Conservation (phyloP, 2,888 invertebrate genomes). For the Rhagium mordax region DNA sequence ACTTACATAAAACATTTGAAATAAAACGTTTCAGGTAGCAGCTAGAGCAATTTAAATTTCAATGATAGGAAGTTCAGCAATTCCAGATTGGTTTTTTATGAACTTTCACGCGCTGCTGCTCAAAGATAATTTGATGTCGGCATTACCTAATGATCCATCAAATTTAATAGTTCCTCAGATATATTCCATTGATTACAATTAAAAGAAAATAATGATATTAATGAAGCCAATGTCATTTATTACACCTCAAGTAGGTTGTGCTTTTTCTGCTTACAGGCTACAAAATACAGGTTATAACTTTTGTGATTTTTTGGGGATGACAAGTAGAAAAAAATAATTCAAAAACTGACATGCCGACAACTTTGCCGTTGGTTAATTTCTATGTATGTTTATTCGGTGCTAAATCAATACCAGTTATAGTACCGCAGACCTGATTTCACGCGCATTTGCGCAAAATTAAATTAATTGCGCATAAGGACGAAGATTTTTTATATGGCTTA, state of each 20-base stretch:
- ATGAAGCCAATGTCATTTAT: neutral
- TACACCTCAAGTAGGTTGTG: neutral
- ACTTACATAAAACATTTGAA: neutral
- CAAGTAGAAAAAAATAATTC: too few species aligned
- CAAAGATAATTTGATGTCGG: neutral
- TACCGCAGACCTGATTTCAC: too few species aligned
- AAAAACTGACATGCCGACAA: too few species aligned
- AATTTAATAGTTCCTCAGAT: conserved; percentile 3
- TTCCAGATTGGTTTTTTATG: neutral
- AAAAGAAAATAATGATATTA: neutral
- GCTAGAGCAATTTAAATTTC: neutral
- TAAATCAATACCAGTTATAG: too few species aligned
- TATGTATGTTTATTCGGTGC: too few species aligned
- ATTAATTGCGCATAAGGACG: too few species aligned
- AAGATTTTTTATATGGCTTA: too few species aligned
- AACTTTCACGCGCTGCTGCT: neutral
- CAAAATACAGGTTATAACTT: too few species aligned
- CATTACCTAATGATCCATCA: neutral
- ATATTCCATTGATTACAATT: neutral
- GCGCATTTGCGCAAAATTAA: too few species aligned
- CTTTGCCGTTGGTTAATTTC: too few species aligned
- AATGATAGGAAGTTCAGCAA: conserved; percentile 7
- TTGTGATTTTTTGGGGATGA: too few species aligned
- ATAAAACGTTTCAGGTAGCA: neutral
- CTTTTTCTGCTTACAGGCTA: neutral